Evolutionary conservation across 2,888 invertebrate species (phyloP).

Genomic region (Cataglyphis cursor): DNA sequence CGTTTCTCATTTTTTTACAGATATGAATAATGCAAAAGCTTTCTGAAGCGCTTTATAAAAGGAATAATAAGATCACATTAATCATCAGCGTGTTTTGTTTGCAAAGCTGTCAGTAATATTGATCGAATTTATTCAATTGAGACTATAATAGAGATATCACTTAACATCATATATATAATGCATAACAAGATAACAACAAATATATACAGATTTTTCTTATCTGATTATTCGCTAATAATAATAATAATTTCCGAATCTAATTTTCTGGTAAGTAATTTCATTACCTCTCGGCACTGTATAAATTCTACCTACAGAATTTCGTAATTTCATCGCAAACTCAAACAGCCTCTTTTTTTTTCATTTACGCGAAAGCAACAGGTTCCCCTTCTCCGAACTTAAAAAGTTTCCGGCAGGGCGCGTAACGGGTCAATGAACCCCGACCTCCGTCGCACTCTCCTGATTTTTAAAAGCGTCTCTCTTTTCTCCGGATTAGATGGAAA

Average conservation of each 20-base stretch:
- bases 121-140: neutral
- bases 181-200: neutral
- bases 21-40: conserved; percentile 12
- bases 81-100: neutral
- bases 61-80: neutral
- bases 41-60: neutral
- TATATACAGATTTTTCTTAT: neutral
- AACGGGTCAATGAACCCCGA: neutral
- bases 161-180: neutral
- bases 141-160: too few species aligned
- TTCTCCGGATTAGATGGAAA: conserved; percentile 6
- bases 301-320: neutral
- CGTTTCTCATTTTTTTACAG: neutral
- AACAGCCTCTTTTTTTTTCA: neutral
- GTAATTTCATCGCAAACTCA: neutral
- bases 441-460: neutral
- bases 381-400: neutral
- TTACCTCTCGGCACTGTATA: neutral
- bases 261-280: neutral
- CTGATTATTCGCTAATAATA: neutral
- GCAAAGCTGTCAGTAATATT: neutral
- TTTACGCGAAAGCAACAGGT: conserved; percentile 14
- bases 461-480: neutral
- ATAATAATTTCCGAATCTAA: neutral
- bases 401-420: neutral